Percentiles rank a stretch among this genome's conserved stretches.
phyloP scores from a whole-genome alignment of 2,888 invertebrate species.

The Ochropleura plecta region DNA sequence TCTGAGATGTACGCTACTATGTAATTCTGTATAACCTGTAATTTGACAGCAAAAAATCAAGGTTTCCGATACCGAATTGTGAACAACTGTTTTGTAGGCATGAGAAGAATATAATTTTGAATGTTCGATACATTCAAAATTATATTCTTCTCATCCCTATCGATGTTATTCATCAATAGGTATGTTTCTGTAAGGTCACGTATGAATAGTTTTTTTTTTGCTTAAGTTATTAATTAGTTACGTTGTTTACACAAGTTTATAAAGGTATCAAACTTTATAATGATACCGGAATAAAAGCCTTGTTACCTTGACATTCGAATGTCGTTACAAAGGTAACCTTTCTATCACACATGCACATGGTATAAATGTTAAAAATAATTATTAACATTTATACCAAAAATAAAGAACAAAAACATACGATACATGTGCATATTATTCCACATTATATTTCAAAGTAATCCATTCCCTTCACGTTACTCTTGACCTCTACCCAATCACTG shows the following conservation, averaged over 20 bases:
- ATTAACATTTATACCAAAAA: neutral
- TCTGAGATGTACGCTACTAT: slow-evolving; percentile 31
- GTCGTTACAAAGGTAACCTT: slow-evolving; percentile 5
- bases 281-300: slow-evolving; percentile 25
- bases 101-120: neutral
- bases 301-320: slow-evolving; percentile 40
- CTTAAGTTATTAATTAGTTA: slow-evolving; percentile 1
- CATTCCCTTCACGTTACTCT: slow-evolving; percentile 29
- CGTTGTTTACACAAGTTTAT: slow-evolving; percentile 22
- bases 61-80: slow-evolving; percentile 50
- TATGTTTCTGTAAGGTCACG: slow-evolving; percentile 13
- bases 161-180: slow-evolving; percentile 18
- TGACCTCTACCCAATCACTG: slow-evolving; percentile 35
- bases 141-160: too few relatives aligned
- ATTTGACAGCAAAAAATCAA: slow-evolving; percentile 62
- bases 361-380: neutral
- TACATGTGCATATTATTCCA: neutral
- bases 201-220: neutral
- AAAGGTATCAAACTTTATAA: slow-evolving; percentile 27
- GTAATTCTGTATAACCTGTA: slow-evolving; percentile 52
- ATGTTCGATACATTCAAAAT: too few relatives aligned
- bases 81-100: slow-evolving; percentile 27
- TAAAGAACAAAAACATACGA: neutral
- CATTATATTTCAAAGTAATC: slow-evolving; percentile 28
- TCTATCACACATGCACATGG: neutral